Conservation (phyloP, 92 coral and sea anemone genomes). For the Palythoa grandis region DNA sequence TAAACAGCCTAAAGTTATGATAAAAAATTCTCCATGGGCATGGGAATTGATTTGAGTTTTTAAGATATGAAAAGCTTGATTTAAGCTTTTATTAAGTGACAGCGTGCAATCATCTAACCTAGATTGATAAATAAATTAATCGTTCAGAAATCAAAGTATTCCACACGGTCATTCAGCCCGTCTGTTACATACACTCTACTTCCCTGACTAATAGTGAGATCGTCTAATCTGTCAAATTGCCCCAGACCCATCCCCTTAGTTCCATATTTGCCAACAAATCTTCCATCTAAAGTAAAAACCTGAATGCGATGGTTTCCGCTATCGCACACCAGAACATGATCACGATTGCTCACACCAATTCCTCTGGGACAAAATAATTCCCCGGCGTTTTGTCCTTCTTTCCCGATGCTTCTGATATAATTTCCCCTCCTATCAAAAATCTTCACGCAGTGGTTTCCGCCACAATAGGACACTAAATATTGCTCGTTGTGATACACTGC, state of each 20-base stretch:
- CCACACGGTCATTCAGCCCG: slow-evolving; percentile 34
- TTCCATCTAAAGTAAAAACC: slow-evolving; percentile 53
- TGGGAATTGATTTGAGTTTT: no score
- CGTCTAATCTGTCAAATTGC: slow-evolving; percentile 33
- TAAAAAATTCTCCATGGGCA: no score
- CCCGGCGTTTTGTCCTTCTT: slow-evolving; percentile 36
- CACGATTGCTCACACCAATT: slow-evolving; percentile 24
- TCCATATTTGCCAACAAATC: slow-evolving; percentile 50
- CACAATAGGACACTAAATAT: slow-evolving; percentile 37
- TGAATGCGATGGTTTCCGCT: slow-evolving; percentile 46
- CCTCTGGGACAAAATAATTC: slow-evolving; percentile 38
- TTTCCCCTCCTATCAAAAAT: slow-evolving; percentile 33
- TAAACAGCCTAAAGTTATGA: no score
- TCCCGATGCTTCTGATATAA: slow-evolving; percentile 6
- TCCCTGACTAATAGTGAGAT: slow-evolving; percentile 31
- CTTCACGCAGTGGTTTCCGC: slow-evolving; percentile 42
- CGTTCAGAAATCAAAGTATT: slow-evolving; percentile 32
- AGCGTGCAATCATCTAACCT: no score
- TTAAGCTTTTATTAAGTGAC: no score
- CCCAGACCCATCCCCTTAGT: slow-evolving; percentile 47
- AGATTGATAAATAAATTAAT: no score
- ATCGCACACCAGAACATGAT: slow-evolving; percentile 52
- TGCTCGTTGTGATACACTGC: slow-evolving; percentile 32
- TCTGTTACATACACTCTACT: slow-evolving; percentile 32
- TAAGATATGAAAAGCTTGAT: no score